A percentile compares a stretch with the other conserved stretches of the same genome.
Evolutionary conservation across 2,797 vertebrate species (phyloP).

Genomic region (Spheniscus humboldti): DNA sequence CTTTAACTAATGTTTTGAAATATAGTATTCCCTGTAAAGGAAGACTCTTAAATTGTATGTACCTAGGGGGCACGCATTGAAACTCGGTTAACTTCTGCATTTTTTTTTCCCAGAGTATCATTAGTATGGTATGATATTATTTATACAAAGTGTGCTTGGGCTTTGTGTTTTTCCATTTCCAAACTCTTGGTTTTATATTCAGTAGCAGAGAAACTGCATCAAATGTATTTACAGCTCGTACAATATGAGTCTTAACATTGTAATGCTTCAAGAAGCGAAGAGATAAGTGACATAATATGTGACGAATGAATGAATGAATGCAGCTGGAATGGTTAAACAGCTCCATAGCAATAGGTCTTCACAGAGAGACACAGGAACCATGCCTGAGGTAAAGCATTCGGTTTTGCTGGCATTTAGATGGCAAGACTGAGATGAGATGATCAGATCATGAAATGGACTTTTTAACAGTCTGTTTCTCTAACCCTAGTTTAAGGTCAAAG

Average conservation of each 20-base stretch:
- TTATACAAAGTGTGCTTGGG: neutral
- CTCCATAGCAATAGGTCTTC: neutral
- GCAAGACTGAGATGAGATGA: neutral
- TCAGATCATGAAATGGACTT: neutral
- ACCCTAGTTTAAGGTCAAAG: neutral
- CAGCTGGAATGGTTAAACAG: neutral
- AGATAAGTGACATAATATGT: neutral
- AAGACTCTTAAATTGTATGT: neutral
- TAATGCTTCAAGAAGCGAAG: neutral
- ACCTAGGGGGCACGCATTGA: neutral
- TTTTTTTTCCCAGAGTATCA: neutral
- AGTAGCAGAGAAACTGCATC: neutral
- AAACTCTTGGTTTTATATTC: neutral
- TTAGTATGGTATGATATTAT: neutral
- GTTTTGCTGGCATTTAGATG: neutral
- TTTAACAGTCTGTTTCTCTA: neutral
- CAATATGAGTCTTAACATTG: neutral
- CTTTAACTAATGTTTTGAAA: neutral
- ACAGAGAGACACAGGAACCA: neutral
- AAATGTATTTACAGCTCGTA: constrained; percentile 5
- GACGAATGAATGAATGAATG: neutral
- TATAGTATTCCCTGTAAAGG: neutral
- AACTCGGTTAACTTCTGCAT: neutral
- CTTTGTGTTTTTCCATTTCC: neutral
- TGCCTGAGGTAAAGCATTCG: neutral